phyloP scores from a whole-genome alignment of 2,888 invertebrate species.

The Onthophagus sagittarius region DNA sequence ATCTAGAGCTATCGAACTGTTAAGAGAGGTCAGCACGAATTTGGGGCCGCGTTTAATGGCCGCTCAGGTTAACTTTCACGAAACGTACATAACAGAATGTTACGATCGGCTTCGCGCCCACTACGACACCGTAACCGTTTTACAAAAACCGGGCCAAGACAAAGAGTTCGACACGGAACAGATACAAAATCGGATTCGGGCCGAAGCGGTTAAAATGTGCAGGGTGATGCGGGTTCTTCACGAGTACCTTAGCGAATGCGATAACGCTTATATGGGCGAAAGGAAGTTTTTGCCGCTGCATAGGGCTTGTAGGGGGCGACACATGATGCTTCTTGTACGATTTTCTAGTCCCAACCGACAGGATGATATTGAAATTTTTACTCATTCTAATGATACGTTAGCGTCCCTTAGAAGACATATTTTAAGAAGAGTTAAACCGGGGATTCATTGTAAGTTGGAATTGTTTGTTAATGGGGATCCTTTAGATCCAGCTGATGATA shows the following conservation, averaged over 20 bases:
- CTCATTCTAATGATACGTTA: slow-evolving; percentile 92
- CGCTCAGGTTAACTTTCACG: slow-evolving; percentile 78
- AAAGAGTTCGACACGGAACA: slow-evolving; percentile 50
- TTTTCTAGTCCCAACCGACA: slow-evolving; percentile 72
- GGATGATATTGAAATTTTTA: slow-evolving; percentile 88
- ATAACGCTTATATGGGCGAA: slow-evolving; percentile 82
- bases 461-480: slow-evolving; percentile 85
- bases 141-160: slow-evolving; percentile 54
- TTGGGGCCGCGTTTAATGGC: slow-evolving; percentile 82
- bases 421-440: slow-evolving; percentile 61
- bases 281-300: slow-evolving; percentile 84
- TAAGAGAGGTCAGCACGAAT: slow-evolving; percentile 92
- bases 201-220: slow-evolving; percentile 82
- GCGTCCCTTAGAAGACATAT: slow-evolving; percentile 78
- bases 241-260: slow-evolving; percentile 94
- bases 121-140: slow-evolving; percentile 74
- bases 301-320: slow-evolving; percentile 86
- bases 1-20: slow-evolving; percentile 82
- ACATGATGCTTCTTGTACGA: slow-evolving; percentile 80
- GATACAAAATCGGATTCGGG: slow-evolving; percentile 52
- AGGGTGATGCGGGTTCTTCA: slow-evolving; percentile 90
- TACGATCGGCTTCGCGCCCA: slow-evolving; percentile 82
- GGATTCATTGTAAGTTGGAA: slow-evolving; percentile 81
- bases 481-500: slow-evolving; percentile 81
- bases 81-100: slow-evolving; percentile 88